A percentile compares a stretch with the other conserved stretches of the same genome.
phyloP scores from a whole-genome alignment of 2,797 vertebrate genomes.

The Ctenopoma kingsleyae region DNA sequence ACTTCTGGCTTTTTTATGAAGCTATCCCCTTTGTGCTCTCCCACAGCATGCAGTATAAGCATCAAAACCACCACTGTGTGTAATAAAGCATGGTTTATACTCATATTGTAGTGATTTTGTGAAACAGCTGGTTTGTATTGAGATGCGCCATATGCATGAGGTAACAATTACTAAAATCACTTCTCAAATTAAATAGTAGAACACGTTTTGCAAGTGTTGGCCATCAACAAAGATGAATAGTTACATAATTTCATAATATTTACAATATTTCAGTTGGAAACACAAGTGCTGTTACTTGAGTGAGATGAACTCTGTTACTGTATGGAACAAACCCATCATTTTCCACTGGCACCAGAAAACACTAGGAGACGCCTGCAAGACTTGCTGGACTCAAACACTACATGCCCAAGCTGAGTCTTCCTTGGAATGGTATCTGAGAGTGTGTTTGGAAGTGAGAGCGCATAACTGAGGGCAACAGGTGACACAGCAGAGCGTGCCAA shows the following conservation, averaged over 20 bases:
- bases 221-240: neutral
- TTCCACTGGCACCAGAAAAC: slow-evolving; percentile 62
- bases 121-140: slow-evolving; percentile 46
- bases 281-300: slow-evolving; percentile 26
- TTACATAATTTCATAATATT: slow-evolving; percentile 14
- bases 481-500: slow-evolving; percentile 55
- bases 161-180: slow-evolving; percentile 29
- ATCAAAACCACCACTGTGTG: slow-evolving; percentile 44
- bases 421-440: slow-evolving; percentile 71
- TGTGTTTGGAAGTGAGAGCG: slow-evolving; percentile 58
- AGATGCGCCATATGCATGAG: slow-evolving; percentile 26
- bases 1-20: slow-evolving; percentile 51
- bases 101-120: slow-evolving; percentile 7
- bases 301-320: slow-evolving; percentile 43
- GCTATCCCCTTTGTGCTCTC: slow-evolving; percentile 49
- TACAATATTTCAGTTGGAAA: slow-evolving; percentile 36
- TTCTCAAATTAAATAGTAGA: slow-evolving; percentile 27
- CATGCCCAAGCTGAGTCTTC: slow-evolving; percentile 57
- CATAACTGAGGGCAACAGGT: slow-evolving; percentile 71
- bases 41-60: slow-evolving; percentile 49
- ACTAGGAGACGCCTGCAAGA: slow-evolving; percentile 49
- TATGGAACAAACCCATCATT: slow-evolving; percentile 69
- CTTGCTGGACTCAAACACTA: slow-evolving; percentile 32
- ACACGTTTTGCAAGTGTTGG: slow-evolving; percentile 16
- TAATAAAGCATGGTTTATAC: slow-evolving; percentile 20